Percentiles rank a stretch among this genome's conserved stretches.
These are phyloP conservation scores for Hirtodrosophila cameraria DNA, from an alignment of 2,888 invertebrate genomes.

Conservation along the genomic window DNA sequence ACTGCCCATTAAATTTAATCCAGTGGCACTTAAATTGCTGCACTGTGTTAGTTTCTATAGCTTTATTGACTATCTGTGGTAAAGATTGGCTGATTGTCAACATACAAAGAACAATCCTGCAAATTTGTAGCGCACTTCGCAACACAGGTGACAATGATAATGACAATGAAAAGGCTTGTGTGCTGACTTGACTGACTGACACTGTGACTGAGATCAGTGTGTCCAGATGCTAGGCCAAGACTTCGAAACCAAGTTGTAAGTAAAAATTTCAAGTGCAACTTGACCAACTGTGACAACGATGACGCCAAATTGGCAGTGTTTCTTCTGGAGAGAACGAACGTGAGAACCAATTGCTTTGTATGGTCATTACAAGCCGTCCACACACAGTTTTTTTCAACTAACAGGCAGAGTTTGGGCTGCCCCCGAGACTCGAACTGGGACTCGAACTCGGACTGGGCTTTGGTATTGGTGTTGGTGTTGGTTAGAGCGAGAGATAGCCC, in stretches of 20 bases:
- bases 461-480: slow-evolving; percentile 25
- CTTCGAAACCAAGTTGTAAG: no score
- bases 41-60: no score
- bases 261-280: slow-evolving; percentile 30
- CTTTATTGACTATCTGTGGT: slow-evolving; percentile 14
- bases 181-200: no score
- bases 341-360: slow-evolving; percentile 79
- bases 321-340: slow-evolving; percentile 69
- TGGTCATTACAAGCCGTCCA: slow-evolving; percentile 76
- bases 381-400: slow-evolving; percentile 50
- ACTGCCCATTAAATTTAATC: no score
- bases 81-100: slow-evolving; percentile 2
- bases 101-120: background rate
- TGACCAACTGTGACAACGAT: slow-evolving; percentile 65
- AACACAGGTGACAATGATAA: slow-evolving; percentile 41
- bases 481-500: slow-evolving; percentile 67
- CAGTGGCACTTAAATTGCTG: no score
- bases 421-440: no score
- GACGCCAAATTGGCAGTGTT: slow-evolving; percentile 77
- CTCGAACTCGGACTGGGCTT: no score
- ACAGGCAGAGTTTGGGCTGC: slow-evolving; percentile 45
- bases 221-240: no score
- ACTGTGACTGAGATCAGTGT: no score
- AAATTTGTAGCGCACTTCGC: slow-evolving; percentile 15
- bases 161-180: slow-evolving; percentile 14